Percentiles rank a stretch among this genome's conserved stretches.
These are phyloP conservation scores for Hemaris fuciformis DNA, from an alignment of 2,888 invertebrate genomes.

Conservation along the genomic window DNA sequence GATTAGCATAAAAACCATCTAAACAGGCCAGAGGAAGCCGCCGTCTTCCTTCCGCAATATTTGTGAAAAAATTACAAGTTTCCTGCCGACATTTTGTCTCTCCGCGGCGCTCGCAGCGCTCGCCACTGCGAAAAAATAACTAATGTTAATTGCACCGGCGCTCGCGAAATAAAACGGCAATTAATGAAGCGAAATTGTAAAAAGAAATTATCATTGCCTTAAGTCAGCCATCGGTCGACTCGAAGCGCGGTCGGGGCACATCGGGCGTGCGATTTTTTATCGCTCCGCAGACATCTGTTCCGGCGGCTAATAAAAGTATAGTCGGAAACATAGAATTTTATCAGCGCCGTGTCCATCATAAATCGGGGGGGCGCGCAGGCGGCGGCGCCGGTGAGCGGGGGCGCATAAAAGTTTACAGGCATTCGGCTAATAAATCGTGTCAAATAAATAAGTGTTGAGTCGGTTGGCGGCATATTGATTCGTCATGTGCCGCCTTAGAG, in stretches of 20 bases:
- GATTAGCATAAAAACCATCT: conserved; percentile 80
- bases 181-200: conserved; percentile 64
- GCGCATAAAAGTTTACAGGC: conserved; percentile 79
- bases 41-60: conserved; percentile 78
- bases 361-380: conserved; percentile 42
- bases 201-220: conserved; percentile 56
- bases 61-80: conserved; percentile 78
- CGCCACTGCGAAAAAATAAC: conserved; percentile 57
- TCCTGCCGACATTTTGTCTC: conserved; percentile 74
- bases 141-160: conserved; percentile 68
- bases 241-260: conserved; percentile 26
- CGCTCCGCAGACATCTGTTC: conserved; percentile 64
- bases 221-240: background rate
- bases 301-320: conserved; percentile 68
- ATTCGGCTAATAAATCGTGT: conserved; percentile 81
- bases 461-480: conserved; percentile 81
- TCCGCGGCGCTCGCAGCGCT: conserved; percentile 48
- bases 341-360: conserved; percentile 74
- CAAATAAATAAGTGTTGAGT: conserved; percentile 82
- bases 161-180: conserved; percentile 65
- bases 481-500: conserved; percentile 80
- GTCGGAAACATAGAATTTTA: conserved; percentile 73
- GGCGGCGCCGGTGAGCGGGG: conserved; percentile 53
- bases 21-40: conserved; percentile 73
- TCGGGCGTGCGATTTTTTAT: conserved; percentile 16